Percentiles rank a stretch among this genome's conserved stretches.
phyloP scores from a whole-genome alignment of 64 coral and sea anemone species.

The Cladopsammia gracilis region DNA sequence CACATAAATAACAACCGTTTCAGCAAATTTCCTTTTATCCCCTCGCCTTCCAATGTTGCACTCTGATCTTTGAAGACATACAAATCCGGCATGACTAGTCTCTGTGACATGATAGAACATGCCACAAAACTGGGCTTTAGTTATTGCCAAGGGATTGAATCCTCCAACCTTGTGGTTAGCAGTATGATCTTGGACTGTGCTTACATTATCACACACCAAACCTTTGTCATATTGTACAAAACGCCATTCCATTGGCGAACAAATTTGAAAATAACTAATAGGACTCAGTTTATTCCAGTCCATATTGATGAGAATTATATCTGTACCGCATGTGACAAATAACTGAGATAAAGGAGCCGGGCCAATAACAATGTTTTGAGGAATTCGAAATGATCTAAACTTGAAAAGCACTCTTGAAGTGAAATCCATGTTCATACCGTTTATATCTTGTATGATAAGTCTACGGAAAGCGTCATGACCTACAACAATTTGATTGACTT shows the following conservation, averaged over 20 bases:
- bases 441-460: background rate
- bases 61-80: constrained; percentile 1
- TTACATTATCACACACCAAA: constrained; percentile 19
- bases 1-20: constrained; percentile 39
- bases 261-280: background rate
- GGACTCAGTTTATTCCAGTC: constrained; percentile 15
- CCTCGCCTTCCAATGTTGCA: constrained; percentile 17
- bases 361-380: background rate
- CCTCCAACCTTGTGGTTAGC: constrained; percentile 19
- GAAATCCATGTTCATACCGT: background rate
- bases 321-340: background rate
- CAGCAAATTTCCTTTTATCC: constrained; percentile 28
- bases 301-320: constrained; percentile 22
- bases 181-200: constrained; percentile 28
- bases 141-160: constrained; percentile 31
- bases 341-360: constrained; percentile 1
- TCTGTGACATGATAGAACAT: constrained; percentile 50
- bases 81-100: background rate
- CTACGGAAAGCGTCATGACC: background rate
- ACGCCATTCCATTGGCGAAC: background rate
- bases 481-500: constrained; percentile 32
- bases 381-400: background rate
- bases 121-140: constrained; percentile 25
- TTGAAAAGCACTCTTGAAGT: background rate
- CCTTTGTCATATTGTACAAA: constrained; percentile 7